Evolutionary conservation across 2,797 vertebrate species (phyloP).

Genomic region (Melanotaenia trifasciata): DNA sequence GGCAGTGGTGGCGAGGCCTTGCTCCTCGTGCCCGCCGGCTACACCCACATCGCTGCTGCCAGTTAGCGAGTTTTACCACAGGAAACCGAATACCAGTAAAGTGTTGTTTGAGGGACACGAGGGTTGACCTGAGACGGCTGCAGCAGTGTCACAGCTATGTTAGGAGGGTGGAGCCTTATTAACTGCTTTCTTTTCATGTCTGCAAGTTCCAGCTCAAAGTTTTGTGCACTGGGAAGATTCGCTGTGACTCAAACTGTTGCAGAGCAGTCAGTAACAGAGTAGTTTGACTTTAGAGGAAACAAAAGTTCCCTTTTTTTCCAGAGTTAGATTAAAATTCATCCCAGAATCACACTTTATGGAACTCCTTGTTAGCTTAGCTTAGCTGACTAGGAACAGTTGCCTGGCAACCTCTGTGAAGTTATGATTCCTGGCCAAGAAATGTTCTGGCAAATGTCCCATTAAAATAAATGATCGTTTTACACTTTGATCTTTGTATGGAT

Average conservation of each 20-base stretch:
- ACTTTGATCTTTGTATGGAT: not conserved
- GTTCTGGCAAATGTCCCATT: not conserved
- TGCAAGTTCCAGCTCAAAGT: not conserved
- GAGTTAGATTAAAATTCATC: not conserved
- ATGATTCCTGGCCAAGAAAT: slow-evolving; percentile 3
- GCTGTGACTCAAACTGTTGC: not conserved
- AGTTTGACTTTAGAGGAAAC: not conserved
- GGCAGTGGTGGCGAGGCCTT: slow-evolving; percentile 27
- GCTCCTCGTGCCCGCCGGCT: slow-evolving; percentile 21
- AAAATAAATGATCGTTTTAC: not conserved
- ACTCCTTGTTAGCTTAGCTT: not conserved
- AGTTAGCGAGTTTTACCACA: slow-evolving; percentile 9
- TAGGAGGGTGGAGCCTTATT: not conserved
- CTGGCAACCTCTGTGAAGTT: slow-evolving; percentile 9
- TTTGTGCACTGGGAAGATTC: not conserved
- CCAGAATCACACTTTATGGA: not conserved
- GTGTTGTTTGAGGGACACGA: slow-evolving; percentile 29
- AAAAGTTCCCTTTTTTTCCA: not conserved
- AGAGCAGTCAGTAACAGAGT: not conserved
- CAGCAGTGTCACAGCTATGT: slow-evolving; percentile 21
- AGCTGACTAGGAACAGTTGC: not conserved
- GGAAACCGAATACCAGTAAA: slow-evolving; percentile 27
- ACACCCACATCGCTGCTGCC: slow-evolving; percentile 24
- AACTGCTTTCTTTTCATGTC: not conserved
- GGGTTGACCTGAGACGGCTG: slow-evolving; percentile 25